Evolutionary conservation across 37 sponge, comb jelly and placozoan genomes (phyloP).

Genomic region (Haliclona indistincta): DNA sequence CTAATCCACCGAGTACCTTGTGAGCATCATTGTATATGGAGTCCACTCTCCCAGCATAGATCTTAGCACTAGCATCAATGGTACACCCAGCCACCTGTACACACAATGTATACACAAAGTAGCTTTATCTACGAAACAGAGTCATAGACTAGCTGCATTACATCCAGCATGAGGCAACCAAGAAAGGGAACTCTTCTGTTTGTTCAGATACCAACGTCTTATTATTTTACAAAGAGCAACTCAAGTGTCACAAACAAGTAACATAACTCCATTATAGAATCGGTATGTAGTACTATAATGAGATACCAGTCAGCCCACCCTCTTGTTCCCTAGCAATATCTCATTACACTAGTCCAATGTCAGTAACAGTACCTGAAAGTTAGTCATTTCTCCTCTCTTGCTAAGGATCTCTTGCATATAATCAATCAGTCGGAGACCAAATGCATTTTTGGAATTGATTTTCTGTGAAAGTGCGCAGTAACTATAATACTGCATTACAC

Average conservation of each 20-base stretch:
- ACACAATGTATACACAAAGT: conserved; percentile 10
- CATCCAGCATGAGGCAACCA: too few relatives aligned
- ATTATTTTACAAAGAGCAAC: too few relatives aligned
- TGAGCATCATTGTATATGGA: conserved; percentile 90
- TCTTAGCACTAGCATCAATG: conserved; percentile 98
- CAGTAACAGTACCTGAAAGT: conserved; percentile 92
- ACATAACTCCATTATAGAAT: too few relatives aligned
- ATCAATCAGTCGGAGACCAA: conserved; percentile 96
- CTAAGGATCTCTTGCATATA: conserved; percentile 82
- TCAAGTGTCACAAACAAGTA: too few relatives aligned
- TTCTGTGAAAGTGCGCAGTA: conserved; percentile 41
- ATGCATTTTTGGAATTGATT: conserved; percentile 98
- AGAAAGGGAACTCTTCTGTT: too few relatives aligned
- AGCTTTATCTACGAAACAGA: too few relatives aligned
- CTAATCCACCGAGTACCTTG: conserved; percentile 87
- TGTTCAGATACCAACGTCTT: too few relatives aligned
- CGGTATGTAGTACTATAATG: too few relatives aligned
- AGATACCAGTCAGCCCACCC: too few relatives aligned
- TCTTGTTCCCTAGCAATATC: too few relatives aligned
- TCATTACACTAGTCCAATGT: too few relatives aligned
- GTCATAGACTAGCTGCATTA: too few relatives aligned
- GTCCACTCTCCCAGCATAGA: conserved; percentile 97
- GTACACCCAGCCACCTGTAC: conserved; percentile 94
- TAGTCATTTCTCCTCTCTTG: conserved; percentile 75
- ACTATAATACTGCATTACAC: not conserved